Conservation (phyloP, 1,140 invertebrate species). For the Scaptodrosophila lebanonensis region DNA sequence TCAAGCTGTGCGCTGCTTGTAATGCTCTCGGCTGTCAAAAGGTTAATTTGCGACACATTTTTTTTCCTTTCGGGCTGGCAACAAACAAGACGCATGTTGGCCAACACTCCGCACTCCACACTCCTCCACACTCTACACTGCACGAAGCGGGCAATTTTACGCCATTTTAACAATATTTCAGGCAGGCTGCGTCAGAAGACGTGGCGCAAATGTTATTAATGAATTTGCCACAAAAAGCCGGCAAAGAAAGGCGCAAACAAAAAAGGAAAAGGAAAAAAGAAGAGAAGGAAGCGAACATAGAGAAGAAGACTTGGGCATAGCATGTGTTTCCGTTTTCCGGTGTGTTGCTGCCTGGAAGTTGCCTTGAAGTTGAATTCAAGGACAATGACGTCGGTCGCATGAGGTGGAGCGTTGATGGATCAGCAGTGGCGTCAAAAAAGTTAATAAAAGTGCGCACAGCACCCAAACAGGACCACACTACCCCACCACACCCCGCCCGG, state of each 20-base stretch:
- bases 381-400: no score
- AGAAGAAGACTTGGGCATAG: constrained; percentile 29
- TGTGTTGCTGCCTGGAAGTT: constrained; percentile 2
- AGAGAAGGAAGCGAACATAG: background rate
- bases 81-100: constrained; percentile 16
- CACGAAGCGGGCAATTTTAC: constrained; percentile 67
- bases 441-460: constrained; percentile 18
- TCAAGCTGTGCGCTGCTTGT: constrained; percentile 16
- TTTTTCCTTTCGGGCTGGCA: constrained; percentile 10
- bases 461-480: constrained; percentile 29
- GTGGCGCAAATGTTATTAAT: constrained; percentile 61
- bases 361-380: no score
- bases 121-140: constrained; percentile 46
- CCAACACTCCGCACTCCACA: no score
- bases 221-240: constrained; percentile 37
- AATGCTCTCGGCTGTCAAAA: constrained; percentile 66
- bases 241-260: constrained; percentile 1
- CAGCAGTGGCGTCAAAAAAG: constrained; percentile 6
- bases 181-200: constrained; percentile 18
- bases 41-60: constrained; percentile 73
- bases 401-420: constrained; percentile 25
- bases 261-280: constrained; percentile 2
- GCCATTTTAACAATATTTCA: constrained; percentile 72
- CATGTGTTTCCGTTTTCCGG: constrained; percentile 50
- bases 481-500: no score